A percentile compares a stretch with the other conserved stretches of the same genome.
phyloP scores from a whole-genome alignment of 2,797 vertebrate species.

The Aulostomus chinensis region DNA sequence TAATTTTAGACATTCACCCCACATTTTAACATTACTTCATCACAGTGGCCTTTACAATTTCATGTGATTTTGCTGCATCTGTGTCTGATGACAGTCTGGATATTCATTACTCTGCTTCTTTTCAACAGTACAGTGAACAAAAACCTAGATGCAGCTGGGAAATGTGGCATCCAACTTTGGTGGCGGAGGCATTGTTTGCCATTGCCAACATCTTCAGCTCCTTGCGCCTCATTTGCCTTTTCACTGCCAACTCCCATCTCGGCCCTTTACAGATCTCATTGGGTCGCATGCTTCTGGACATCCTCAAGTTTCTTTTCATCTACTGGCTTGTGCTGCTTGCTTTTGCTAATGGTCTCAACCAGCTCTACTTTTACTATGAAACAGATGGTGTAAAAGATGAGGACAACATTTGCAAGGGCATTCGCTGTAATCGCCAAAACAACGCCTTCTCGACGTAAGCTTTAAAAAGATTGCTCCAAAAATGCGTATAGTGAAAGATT shows the following conservation, averaged over 20 bases:
- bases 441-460: constrained; percentile 98
- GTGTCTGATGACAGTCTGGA: neutral
- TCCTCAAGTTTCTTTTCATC: constrained; percentile 98
- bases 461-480: constrained; percentile 17
- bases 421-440: constrained; percentile 91
- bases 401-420: constrained; percentile 84
- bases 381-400: constrained; percentile 67
- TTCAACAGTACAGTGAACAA: constrained; percentile 83
- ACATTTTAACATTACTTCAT: too few relatives aligned
- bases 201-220: constrained; percentile 99
- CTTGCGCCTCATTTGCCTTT: constrained; percentile 94
- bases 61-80: neutral
- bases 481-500: constrained; percentile 18
- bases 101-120: neutral
- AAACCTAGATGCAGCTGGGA: constrained; percentile 85
- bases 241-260: constrained; percentile 97
- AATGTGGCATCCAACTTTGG: constrained; percentile 95
- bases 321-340: constrained; percentile 96
- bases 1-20: too few relatives aligned
- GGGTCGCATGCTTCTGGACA: constrained; percentile 97
- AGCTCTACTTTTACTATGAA: constrained; percentile 95
- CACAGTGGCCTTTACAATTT: neutral
- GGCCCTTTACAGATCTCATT: constrained; percentile 97
- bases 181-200: constrained; percentile 95
- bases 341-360: constrained; percentile 97